Conservation (phyloP, 2,888 invertebrate genomes). For the Biston stratarius region DNA sequence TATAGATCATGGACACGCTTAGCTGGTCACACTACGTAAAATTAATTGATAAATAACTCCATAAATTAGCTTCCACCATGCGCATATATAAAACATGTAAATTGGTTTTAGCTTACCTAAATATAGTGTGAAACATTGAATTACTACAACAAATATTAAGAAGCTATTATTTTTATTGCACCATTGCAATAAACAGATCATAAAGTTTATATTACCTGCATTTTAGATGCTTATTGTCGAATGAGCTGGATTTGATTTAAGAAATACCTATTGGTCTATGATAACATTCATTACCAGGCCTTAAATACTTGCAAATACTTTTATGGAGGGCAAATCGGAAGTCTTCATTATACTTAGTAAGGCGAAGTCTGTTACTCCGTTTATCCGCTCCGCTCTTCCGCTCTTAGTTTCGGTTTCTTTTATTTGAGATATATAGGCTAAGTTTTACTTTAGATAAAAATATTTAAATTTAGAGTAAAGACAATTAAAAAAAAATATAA, state of each 20-base stretch:
- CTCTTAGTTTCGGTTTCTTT: no score
- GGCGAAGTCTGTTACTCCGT: no score
- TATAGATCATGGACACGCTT: no score
- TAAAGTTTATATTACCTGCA: slow-evolving; percentile 33
- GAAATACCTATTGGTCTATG: neutral
- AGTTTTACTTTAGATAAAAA: no score
- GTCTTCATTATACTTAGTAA: no score
- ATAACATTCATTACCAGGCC: neutral
- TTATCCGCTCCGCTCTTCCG: no score
- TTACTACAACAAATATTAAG: slow-evolving; percentile 35
- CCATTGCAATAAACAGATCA: slow-evolving; percentile 40
- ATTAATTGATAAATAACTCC: neutral
- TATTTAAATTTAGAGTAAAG: no score
- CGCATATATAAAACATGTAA: slow-evolving; percentile 6
- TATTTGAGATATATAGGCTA: no score
- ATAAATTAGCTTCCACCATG: neutral
- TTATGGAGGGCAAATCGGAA: neutral
- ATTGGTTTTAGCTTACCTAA: slow-evolving; percentile 16
- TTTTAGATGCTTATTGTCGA: slow-evolving; percentile 26
- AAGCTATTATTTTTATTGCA: slow-evolving; percentile 37
- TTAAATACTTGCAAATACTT: neutral
- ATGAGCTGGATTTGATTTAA: slow-evolving; percentile 20
- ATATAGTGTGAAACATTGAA: slow-evolving; percentile 30
- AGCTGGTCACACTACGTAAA: neutral
- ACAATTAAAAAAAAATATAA: no score